Base-by-base conservation (phyloP, 2,797 vertebrate species). In the Eidolon dupreanum region DNA sequence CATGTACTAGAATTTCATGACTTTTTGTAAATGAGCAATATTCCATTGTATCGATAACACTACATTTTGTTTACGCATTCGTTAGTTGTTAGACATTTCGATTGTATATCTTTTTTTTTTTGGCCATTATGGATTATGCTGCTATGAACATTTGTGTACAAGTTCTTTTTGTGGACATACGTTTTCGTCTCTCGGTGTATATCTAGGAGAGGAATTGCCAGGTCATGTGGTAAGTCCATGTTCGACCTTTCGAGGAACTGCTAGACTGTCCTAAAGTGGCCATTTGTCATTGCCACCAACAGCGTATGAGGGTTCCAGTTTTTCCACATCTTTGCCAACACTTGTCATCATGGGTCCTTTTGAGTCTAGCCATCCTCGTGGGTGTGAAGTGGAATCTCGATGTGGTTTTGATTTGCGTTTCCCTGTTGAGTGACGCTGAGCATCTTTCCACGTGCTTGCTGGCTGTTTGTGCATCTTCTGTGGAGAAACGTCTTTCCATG, bases 1-100 rank as follows among this genome's bases (percentile, higher is more conserved):
- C 6, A 0, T 5, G 38, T 16, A 0, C 49, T 46, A 49, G 0
- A 6, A 13, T 38, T 46, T 82, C 26, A 4, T 63, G 38, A 28
- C 75, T 63, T 22, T 59, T 31, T 16, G 6, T 10, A 38, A 63
- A 9, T 49, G 20, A 68, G 12, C 31, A 10, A 13, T 28, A 3
- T 19, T 53, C 74, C 6, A 1, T 28, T 22, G 15, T 51, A 28
- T 46, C 63, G 17, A 0, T 41, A 26, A 1, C 20, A 6, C 13
- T 41, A 1, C 4, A 3, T 59, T 43, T 28, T 26, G 31, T 68
- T 43, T 38, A 11, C 11, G 26, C 41, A 2, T 24, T 46, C 16
- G 3, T 36, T 26, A 43, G 3, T 8, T 9, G 55, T 8, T 55
- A 68, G 46, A 2, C 26, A 4, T 84, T 61, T 38, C 31, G 43